Percentiles rank a stretch among this genome's conserved stretches.
These are phyloP conservation scores for Siphamia tubifer DNA, from an alignment of 2,113 vertebrate genomes.

Conservation along the genomic window DNA sequence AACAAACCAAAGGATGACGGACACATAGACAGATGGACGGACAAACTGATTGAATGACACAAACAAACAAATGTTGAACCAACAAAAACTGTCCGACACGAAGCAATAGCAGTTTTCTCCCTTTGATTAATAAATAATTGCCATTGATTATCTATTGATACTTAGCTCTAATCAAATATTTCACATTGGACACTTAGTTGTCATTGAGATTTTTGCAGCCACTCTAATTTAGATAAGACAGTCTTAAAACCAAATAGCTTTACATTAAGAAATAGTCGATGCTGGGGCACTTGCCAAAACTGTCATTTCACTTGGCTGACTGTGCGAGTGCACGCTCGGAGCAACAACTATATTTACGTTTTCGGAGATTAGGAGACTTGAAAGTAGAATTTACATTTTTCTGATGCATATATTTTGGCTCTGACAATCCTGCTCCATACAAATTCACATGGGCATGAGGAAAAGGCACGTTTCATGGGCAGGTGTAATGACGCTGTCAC, in stretches of 20 bases:
- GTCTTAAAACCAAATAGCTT: constrained; percentile 9
- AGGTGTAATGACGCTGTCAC: constrained; percentile 3
- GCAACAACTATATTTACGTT: constrained; percentile 20
- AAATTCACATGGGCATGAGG: not conserved
- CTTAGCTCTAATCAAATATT: not conserved
- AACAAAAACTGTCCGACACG: not conserved
- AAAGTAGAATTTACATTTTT: constrained; percentile 18
- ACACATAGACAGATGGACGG: too few relatives aligned
- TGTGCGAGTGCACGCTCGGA: not conserved
- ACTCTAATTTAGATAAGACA: constrained; percentile 21
- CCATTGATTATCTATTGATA: not conserved
- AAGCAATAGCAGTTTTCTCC: not conserved
- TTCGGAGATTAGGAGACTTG: constrained; percentile 5
- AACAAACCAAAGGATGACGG: too few relatives aligned
- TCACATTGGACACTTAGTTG: not conserved
- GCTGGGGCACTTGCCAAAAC: constrained; percentile 19
- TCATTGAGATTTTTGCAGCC: constrained; percentile 17
- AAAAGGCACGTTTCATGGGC: constrained; percentile 6
- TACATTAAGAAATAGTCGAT: constrained; percentile 7
- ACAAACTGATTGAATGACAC: too few relatives aligned
- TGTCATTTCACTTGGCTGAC: constrained; percentile 33
- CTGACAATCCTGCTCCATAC: not conserved
- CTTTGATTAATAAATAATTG: not conserved
- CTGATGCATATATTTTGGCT: not conserved
- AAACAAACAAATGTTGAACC: too few relatives aligned